Base-by-base conservation (phyloP, 2,113 vertebrate species). In the Miniopterus natalensis region DNA sequence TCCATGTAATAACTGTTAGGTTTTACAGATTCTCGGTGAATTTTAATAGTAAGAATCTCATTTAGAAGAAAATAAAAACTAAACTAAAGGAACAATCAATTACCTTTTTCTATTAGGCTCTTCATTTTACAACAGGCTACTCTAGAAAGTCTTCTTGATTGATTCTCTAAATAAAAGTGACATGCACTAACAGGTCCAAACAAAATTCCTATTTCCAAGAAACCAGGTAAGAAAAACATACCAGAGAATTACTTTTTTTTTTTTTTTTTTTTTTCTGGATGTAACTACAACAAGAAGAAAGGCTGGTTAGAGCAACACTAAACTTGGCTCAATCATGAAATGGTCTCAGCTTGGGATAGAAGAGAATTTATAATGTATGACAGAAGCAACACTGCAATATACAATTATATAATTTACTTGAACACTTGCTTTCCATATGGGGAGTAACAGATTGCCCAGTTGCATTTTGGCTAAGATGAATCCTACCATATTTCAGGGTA, bases 361-460 rank as follows among this genome's bases (percentile, higher is more conserved):
- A 78, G 0, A 75, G 75, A 93, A 87, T 75, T 87, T 95, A 86
- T 75, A 90, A 93, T 47, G 40, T 57, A 90, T 3, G 94, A 98
- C 91, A 98, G 96, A 98, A 98, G 93, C 96, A 88, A 96, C 84
- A 88, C 71, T 97, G 90, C 94, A 97, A 94, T 90, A 31, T 77
- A 96, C 90, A 98, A 98, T 98, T 98, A 96, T 97, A 95, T 97
- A 97, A 97, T 95, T 98, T 96, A 95, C 94, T 98, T 96, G 36
- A 98, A 96, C 97, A 98, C 95, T 98, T 98, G 97, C 93, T 98
- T 98, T 98, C 98, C 97, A 97, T 97, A 98, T 97, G 98, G 96
- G 96, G 98, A 98, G 87, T 97, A 98, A 97, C 94, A 97, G 95
- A 97, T 95, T 98, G 97, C 97, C 97, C 96, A 96, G 96, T 89